A percentile compares a stretch with the other conserved stretches of the same genome.
Conservation (phyloP, 2,888 invertebrate genomes). For the Leucophenga maculata region DNA sequence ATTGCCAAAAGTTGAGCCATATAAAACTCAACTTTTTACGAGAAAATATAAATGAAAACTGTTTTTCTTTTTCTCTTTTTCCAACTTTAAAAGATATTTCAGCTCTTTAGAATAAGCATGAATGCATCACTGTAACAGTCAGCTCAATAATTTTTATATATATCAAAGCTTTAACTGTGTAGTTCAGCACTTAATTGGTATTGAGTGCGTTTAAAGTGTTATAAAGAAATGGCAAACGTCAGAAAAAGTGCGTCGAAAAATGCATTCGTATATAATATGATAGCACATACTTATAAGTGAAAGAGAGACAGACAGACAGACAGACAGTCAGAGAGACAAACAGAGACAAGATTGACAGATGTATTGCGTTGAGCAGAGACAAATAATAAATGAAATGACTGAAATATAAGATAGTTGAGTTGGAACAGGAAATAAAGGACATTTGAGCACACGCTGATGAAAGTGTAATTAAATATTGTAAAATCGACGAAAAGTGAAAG, state of each 20-base stretch:
- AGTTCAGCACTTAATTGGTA: constrained; percentile 5
- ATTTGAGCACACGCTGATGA: neutral
- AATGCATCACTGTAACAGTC: too few relatives aligned
- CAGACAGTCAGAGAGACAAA: constrained; percentile 10
- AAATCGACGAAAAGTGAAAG: constrained; percentile 3
- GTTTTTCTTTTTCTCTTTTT: too few relatives aligned
- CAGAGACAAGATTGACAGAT: neutral
- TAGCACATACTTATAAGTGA: too few relatives aligned
- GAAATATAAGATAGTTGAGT: neutral
- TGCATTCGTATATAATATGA: too few relatives aligned
- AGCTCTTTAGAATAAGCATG: too few relatives aligned
- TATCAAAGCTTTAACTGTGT: neutral
- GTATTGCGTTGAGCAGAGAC: neutral
- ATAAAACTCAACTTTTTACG: too few relatives aligned
- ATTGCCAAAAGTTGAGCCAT: too few relatives aligned
- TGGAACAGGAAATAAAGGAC: neutral
- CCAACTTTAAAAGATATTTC: too few relatives aligned
- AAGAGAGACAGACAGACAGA: neutral
- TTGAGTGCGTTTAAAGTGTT: neutral
- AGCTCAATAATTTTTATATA: neutral
- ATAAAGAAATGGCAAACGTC: constrained; percentile 7
- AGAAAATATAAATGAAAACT: too few relatives aligned
- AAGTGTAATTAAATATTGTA: neutral
- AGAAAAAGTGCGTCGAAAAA: too few relatives aligned
- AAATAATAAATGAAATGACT: neutral